Evolutionary conservation across 1,140 invertebrate genomes (phyloP).

Genomic region (Ctenoplectra terminalis): DNA sequence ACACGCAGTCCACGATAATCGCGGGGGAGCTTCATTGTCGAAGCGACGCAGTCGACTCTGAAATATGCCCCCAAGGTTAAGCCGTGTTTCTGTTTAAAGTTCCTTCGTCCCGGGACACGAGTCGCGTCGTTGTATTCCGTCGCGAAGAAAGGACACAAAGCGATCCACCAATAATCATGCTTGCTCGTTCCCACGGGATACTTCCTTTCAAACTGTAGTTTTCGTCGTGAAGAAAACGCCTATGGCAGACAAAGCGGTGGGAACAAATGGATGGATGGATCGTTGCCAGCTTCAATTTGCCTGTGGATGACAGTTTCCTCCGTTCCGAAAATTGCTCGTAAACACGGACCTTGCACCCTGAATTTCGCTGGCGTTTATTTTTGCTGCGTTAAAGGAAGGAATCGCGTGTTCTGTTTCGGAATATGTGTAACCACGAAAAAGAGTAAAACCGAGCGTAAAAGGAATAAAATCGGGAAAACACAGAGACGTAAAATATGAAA

Average conservation of each 20-base stretch:
- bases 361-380: background rate
- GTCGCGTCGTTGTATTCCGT: background rate
- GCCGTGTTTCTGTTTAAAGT: constrained; percentile 26
- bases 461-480: background rate
- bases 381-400: background rate
- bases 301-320: constrained; percentile 1
- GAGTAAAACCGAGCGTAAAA: background rate
- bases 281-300: constrained; percentile 12
- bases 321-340: constrained; percentile 1
- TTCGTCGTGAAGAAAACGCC: background rate
- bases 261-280: background rate
- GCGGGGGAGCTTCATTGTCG: background rate
- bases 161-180: constrained; percentile 31
- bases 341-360: background rate
- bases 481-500: background rate
- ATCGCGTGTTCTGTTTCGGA: background rate
- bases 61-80: background rate
- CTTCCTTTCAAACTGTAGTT: constrained; percentile 4
- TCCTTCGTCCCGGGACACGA: background rate
- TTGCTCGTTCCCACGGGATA: constrained; percentile 1
- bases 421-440: background rate
- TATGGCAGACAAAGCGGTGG: background rate
- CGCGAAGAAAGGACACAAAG: constrained; percentile 23
- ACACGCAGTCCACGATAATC: background rate
- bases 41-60: background rate